Evolutionary conservation across 1,140 invertebrate species (phyloP).

Genomic region (Rhizoglyphus robini): DNA sequence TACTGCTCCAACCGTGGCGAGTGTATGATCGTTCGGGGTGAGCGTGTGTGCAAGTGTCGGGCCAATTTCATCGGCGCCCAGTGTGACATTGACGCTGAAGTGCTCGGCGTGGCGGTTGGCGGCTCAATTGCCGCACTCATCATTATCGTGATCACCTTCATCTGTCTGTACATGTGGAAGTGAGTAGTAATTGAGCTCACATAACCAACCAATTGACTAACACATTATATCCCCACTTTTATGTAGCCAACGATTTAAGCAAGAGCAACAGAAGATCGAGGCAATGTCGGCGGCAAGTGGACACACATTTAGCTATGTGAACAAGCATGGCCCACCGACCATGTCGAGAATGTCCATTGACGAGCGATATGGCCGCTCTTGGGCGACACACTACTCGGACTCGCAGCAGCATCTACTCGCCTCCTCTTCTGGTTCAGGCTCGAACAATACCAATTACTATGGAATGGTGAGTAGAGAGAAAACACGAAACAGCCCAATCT

Average conservation of each 20-base stretch:
- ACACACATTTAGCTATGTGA: conserved; percentile 31
- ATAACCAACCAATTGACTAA: no score
- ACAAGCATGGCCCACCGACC: conserved; percentile 48
- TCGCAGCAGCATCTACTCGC: conserved; percentile 9
- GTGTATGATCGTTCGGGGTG: conserved; percentile 57
- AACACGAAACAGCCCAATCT: background rate
- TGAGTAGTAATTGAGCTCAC: no score
- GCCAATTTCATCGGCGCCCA: conserved; percentile 51
- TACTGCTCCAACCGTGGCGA: conserved; percentile 65
- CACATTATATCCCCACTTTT: background rate
- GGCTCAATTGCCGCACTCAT: conserved; percentile 70
- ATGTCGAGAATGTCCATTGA: conserved; percentile 47
- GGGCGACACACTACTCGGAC: background rate
- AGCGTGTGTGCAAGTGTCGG: conserved; percentile 60
- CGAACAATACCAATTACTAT: background rate
- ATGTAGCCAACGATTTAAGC: conserved; percentile 63
- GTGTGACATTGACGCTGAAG: conserved; percentile 80
- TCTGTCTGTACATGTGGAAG: conserved; percentile 80
- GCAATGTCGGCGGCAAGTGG: conserved; percentile 38
- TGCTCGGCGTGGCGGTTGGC: conserved; percentile 72
- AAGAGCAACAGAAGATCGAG: conserved; percentile 55
- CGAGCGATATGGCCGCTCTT: conserved; percentile 38
- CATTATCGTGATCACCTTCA: conserved; percentile 69
- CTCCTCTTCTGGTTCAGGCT: background rate
- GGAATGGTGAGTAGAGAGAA: conserved; percentile 4